Percentiles rank a stretch among this genome's conserved stretches.
Conservation (phyloP, 92 coral and sea anemone species). For the Zoanthus solanderi region DNA sequence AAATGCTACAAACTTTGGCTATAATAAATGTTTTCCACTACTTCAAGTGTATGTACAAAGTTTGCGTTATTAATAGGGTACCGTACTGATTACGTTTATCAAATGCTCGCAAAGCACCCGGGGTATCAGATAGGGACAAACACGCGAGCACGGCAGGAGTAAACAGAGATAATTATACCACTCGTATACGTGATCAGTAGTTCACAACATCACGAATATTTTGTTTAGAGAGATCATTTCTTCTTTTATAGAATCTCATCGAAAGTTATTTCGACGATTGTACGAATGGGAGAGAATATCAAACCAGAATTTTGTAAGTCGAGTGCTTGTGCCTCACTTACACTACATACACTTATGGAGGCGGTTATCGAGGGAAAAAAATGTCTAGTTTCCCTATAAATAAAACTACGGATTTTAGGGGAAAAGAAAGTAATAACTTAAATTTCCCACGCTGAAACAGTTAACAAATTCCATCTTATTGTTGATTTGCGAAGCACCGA, state of each 20-base stretch:
- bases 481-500: not conserved
- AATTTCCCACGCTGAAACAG: not conserved
- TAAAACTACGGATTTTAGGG: too few relatives aligned
- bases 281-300: not conserved
- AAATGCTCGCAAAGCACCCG: slow-evolving; percentile 22
- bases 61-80: not conserved
- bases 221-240: not conserved
- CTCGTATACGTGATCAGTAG: not conserved
- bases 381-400: too few relatives aligned
- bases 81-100: slow-evolving; percentile 14
- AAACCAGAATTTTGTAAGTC: not conserved
- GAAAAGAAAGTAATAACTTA: not conserved
- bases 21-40: too few relatives aligned
- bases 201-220: not conserved
- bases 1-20: too few relatives aligned
- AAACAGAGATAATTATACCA: not conserved
- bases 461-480: not conserved
- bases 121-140: slow-evolving; percentile 28
- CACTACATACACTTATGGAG: too few relatives aligned
- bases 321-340: not conserved
- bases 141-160: slow-evolving; percentile 18
- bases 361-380: too few relatives aligned
- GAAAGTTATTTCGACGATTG: not conserved
- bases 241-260: not conserved
- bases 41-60: too few relatives aligned